Evolutionary conservation across 2,888 invertebrate species (phyloP).

Genomic region (Latrodectus elegans): DNA sequence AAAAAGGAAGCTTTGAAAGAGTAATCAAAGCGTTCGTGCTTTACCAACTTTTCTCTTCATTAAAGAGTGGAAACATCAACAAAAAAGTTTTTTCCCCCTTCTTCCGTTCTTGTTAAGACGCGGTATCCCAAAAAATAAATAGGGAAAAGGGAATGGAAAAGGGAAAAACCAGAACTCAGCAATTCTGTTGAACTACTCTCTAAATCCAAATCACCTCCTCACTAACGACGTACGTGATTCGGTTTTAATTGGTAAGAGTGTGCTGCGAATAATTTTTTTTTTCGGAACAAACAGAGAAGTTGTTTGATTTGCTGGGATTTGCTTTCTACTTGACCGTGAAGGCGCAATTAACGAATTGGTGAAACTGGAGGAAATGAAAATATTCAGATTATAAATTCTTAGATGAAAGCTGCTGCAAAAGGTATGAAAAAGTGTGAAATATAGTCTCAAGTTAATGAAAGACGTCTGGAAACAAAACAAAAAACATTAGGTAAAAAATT

Average conservation of each 20-base stretch:
- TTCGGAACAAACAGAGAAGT: conserved; percentile 1
- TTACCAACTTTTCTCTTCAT: conserved; percentile 28
- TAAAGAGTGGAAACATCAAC: conserved; percentile 49
- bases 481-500: too few species aligned
- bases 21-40: conserved; percentile 25
- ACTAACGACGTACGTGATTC: conserved; percentile 53
- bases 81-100: conserved; percentile 13
- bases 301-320: conserved; percentile 28
- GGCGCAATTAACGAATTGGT: background rate
- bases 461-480: too few species aligned
- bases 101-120: background rate
- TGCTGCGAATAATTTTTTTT: background rate
- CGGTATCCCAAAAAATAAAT: background rate
- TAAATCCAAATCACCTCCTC: conserved; percentile 47
- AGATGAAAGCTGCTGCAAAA: too few species aligned
- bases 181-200: conserved; percentile 52
- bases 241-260: conserved; percentile 50
- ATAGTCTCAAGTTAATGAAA: too few species aligned
- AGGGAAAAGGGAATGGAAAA: background rate
- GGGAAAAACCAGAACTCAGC: conserved; percentile 21
- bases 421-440: too few species aligned
- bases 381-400: too few species aligned
- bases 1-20: conserved; percentile 22
- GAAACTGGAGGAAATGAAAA: too few species aligned
- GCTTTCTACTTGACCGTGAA: conserved; percentile 26